A percentile compares a stretch with the other conserved stretches of the same genome.
Evolutionary conservation across 2,797 vertebrate genomes (phyloP).

Genomic region (Brachyrhaphis roseni): DNA sequence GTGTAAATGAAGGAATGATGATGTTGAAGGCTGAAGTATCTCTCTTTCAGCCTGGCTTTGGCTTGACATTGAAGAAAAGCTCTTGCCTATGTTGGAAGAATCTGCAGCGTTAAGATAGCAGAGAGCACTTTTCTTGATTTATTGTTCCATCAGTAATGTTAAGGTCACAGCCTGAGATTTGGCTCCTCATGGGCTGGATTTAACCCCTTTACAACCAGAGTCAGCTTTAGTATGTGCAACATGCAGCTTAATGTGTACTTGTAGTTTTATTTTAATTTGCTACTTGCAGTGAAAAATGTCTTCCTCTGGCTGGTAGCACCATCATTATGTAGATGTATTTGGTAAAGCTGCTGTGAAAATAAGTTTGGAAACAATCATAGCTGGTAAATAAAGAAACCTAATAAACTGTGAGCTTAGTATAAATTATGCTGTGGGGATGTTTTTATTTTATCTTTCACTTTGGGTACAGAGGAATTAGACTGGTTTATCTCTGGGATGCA

Average conservation of each 20-base stretch:
- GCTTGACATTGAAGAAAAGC: constrained; percentile 35
- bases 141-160: constrained; percentile 63
- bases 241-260: constrained; percentile 19
- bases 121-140: constrained; percentile 69
- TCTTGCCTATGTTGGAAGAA: constrained; percentile 39
- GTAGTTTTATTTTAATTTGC: constrained; percentile 1
- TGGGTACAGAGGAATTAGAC: constrained; percentile 38
- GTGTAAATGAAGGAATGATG: neutral
- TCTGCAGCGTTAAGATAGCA: constrained; percentile 61
- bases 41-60: constrained; percentile 12
- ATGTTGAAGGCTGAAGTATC: constrained; percentile 10
- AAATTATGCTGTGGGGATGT: constrained; percentile 31
- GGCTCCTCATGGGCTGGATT: constrained; percentile 40
- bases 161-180: constrained; percentile 67
- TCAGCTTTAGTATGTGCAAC: constrained; percentile 45
- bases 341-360: neutral
- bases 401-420: constrained; percentile 5
- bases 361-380: neutral
- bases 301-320: constrained; percentile 2
- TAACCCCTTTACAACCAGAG: constrained; percentile 53
- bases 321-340: constrained; percentile 6
- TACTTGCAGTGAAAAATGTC: constrained; percentile 10
- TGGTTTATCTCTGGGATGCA: neutral
- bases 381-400: constrained; percentile 11
- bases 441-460: constrained; percentile 43